phyloP scores from a whole-genome alignment of 2,888 invertebrate genomes.

The Phoenoteleia sp. region DNA sequence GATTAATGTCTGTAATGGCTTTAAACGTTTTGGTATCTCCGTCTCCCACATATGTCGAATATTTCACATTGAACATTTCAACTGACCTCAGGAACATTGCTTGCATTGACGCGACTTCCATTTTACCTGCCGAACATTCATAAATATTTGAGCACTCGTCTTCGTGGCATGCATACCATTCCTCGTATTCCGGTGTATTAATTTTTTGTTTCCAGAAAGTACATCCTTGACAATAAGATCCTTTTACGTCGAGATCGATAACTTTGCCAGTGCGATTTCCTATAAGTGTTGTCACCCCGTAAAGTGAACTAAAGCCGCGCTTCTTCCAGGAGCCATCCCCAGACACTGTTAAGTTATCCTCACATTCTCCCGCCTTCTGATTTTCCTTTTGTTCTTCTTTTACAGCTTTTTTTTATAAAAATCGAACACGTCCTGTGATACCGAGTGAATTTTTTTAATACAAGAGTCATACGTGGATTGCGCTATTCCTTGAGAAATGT shows the following conservation, averaged over 20 bases:
- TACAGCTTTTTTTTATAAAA: slow-evolving; percentile 65
- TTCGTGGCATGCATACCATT: slow-evolving; percentile 71
- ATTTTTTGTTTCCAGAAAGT: slow-evolving; percentile 57
- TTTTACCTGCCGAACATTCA: slow-evolving; percentile 68
- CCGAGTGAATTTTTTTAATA: slow-evolving; percentile 62
- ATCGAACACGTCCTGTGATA: slow-evolving; percentile 66
- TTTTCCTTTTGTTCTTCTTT: slow-evolving; percentile 70
- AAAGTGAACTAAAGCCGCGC: slow-evolving; percentile 71
- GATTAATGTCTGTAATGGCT: slow-evolving; percentile 2
- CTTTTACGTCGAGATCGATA: slow-evolving; percentile 72
- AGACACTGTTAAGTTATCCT: slow-evolving; percentile 70
- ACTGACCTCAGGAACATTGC: slow-evolving; percentile 58
- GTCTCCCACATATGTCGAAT: slow-evolving; percentile 14
- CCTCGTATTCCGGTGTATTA: slow-evolving; percentile 54
- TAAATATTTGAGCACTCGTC: slow-evolving; percentile 69
- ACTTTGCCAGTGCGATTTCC: slow-evolving; percentile 71
- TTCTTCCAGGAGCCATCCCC: slow-evolving; percentile 74
- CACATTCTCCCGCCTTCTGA: slow-evolving; percentile 66
- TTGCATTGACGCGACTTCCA: slow-evolving; percentile 57
- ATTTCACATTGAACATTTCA: slow-evolving; percentile 34
- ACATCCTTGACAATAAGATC: slow-evolving; percentile 70
- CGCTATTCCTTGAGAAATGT: slow-evolving; percentile 72
- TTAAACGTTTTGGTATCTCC: slow-evolving; percentile 12
- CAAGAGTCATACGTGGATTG: slow-evolving; percentile 67
- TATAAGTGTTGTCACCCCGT: slow-evolving; percentile 73